Conservation (phyloP, 2,113 vertebrate species). For the Nibea coibor region DNA sequence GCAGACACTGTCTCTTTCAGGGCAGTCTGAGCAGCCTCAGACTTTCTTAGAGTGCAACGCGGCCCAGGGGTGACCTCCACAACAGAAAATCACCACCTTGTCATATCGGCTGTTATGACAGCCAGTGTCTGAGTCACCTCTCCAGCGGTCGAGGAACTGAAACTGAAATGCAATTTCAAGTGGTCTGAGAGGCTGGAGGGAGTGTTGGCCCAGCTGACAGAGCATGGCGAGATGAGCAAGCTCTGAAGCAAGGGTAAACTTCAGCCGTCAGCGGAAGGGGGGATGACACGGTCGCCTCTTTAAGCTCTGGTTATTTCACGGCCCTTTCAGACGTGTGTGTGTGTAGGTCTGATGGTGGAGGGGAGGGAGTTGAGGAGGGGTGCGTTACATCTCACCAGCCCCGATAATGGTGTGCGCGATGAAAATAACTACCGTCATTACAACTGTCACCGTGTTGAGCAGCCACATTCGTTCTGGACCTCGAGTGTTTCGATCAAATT, state of each 20-base stretch:
- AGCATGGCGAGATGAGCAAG: constrained; percentile 29
- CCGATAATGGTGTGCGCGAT: constrained; percentile 31
- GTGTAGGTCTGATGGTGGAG: background rate
- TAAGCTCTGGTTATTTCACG: constrained; percentile 46
- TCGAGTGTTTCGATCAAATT: constrained; percentile 3
- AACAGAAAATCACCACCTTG: constrained; percentile 42
- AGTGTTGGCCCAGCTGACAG: constrained; percentile 44
- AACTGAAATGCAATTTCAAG: constrained; percentile 50
- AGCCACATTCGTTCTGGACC: background rate
- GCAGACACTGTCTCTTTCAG: background rate
- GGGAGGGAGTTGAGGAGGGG: too few species aligned
- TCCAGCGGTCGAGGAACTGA: constrained; percentile 22
- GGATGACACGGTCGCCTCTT: constrained; percentile 4
- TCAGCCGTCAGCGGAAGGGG: background rate
- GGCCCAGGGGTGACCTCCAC: background rate
- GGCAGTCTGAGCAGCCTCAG: constrained; percentile 9
- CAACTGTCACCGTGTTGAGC: constrained; percentile 10
- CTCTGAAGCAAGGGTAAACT: constrained; percentile 38
- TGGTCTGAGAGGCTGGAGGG: constrained; percentile 34
- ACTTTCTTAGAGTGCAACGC: background rate
- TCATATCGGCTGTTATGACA: constrained; percentile 28
- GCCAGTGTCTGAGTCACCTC: constrained; percentile 50
- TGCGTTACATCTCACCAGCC: constrained; percentile 13
- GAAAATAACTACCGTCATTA: constrained; percentile 49
- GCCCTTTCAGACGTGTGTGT: constrained; percentile 36